A percentile compares a stretch with the other conserved stretches of the same genome.
Evolutionary conservation across 2,888 invertebrate species (phyloP).

Genomic region (Aphelenchoides bicaudatus): DNA sequence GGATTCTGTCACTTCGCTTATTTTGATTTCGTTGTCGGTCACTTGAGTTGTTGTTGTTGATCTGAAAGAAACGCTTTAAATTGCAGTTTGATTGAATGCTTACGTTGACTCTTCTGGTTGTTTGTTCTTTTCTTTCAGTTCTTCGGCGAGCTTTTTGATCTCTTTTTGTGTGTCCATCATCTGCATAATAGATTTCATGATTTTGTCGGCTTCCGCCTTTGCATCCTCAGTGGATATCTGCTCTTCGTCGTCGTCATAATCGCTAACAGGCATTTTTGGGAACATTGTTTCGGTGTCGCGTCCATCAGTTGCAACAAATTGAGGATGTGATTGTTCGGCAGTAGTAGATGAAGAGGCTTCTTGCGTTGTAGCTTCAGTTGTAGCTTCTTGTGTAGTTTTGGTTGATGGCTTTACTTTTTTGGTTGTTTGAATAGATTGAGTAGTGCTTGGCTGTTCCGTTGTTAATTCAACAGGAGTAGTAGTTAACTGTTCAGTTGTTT

Average conservation of each 20-base stretch:
- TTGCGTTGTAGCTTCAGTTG: neutral
- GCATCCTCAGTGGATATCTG: neutral
- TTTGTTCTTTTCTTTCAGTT: neutral
- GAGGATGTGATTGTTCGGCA: too few relatives aligned
- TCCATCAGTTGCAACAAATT: neutral
- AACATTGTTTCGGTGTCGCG: slow-evolving; percentile 8
- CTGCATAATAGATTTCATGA: neutral
- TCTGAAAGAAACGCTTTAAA: neutral
- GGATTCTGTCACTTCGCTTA: too few relatives aligned
- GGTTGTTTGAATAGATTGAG: neutral
- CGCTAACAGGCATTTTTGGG: neutral
- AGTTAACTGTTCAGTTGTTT: slow-evolving; percentile 1
- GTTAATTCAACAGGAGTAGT: neutral
- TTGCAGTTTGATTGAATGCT: neutral
- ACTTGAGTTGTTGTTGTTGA: neutral
- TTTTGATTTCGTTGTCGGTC: too few relatives aligned
- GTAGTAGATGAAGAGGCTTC: neutral
- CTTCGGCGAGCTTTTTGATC: neutral
- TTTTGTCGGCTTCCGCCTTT: neutral
- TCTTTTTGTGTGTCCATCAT: neutral
- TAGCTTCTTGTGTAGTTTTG: neutral
- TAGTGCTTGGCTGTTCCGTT: neutral
- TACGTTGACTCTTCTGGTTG: neutral
- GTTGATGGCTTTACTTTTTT: neutral
- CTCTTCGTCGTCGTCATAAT: slow-evolving; percentile 9